These are phyloP conservation scores for Carollia perspicillata DNA, from an alignment of 2,113 vertebrate species.

Conservation along the genomic window DNA sequence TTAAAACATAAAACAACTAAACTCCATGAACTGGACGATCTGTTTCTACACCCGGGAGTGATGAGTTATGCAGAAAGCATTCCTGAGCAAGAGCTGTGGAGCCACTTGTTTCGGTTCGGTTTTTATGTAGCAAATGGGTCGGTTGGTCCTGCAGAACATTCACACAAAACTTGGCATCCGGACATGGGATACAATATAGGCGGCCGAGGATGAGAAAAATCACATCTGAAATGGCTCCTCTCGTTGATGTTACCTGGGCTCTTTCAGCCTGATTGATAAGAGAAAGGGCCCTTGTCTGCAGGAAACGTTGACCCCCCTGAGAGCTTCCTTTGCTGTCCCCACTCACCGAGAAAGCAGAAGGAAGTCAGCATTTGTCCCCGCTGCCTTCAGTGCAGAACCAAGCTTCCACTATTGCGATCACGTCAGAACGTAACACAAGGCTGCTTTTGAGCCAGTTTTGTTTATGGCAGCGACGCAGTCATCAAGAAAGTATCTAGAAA, in stretches of 20 bases:
- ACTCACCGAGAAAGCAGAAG: neutral
- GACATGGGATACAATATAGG: neutral
- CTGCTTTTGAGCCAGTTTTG: slow-evolving; percentile 47
- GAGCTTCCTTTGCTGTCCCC: neutral
- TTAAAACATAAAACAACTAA: slow-evolving; percentile 17
- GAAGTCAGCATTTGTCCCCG: neutral
- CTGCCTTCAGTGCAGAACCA: neutral
- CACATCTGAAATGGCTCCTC: neutral
- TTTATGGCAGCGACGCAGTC: slow-evolving; percentile 45
- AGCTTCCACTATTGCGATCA: neutral
- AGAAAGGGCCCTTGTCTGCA: neutral
- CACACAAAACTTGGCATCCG: slow-evolving; percentile 9
- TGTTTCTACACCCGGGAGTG: neutral
- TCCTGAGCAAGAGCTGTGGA: neutral
- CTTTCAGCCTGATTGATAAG: neutral
- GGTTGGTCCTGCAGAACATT: neutral
- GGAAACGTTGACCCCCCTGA: neutral
- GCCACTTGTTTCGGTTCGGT: neutral
- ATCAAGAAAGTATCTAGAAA: neutral
- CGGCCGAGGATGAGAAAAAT: neutral
- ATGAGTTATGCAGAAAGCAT: slow-evolving; percentile 13
- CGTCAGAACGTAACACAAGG: slow-evolving; percentile 43
- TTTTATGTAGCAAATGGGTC: slow-evolving; percentile 33
- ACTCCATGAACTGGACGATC: slow-evolving; percentile 13
- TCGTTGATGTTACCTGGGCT: neutral